Percentiles rank a stretch among this genome's conserved stretches.
Evolutionary conservation across 2,888 invertebrate species (phyloP).

Genomic region (Apotomis betuletana): DNA sequence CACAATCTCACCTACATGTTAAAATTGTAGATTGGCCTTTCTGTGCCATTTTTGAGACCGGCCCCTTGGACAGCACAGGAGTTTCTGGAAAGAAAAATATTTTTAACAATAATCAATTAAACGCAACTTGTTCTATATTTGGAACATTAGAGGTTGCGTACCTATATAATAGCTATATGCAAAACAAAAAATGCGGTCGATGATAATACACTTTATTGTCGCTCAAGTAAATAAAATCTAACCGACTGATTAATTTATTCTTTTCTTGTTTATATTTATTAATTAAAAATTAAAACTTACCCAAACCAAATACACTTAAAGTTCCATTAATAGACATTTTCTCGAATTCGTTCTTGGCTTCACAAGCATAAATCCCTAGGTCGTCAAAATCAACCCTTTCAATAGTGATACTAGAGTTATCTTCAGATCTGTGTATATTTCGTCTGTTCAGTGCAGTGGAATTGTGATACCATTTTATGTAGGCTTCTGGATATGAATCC

Average conservation of each 20-base stretch:
- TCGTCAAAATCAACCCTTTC: constrained; percentile 61
- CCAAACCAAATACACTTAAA: constrained; percentile 62
- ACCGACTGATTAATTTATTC: too few relatives aligned
- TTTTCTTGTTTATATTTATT: too few relatives aligned
- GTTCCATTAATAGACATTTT: constrained; percentile 57
- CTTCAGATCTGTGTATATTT: constrained; percentile 54
- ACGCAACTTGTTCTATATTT: too few relatives aligned
- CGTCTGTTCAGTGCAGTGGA: constrained; percentile 52
- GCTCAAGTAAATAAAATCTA: too few relatives aligned
- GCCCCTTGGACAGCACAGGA: constrained; percentile 61
- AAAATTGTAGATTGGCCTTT: constrained; percentile 59
- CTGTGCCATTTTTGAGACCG: constrained; percentile 44
- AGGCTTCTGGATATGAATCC: constrained; percentile 58
- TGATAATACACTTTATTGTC: too few relatives aligned
- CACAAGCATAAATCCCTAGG: constrained; percentile 80
- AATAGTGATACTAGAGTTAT: constrained; percentile 57
- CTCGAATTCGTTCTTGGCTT: constrained; percentile 77
- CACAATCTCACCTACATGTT: constrained; percentile 80
- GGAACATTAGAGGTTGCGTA: too few relatives aligned
- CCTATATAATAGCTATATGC: too few relatives aligned
- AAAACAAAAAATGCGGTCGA: too few relatives aligned
- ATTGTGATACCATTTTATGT: constrained; percentile 66
- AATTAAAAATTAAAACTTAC: constrained; percentile 56
- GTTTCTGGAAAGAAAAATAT: constrained; percentile 54
- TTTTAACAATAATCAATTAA: too few relatives aligned